These are phyloP conservation scores for Cladorhizidae sp. DNA, from an alignment of 37 sponge, comb jelly and placozoan species.

Conservation along the genomic window DNA sequence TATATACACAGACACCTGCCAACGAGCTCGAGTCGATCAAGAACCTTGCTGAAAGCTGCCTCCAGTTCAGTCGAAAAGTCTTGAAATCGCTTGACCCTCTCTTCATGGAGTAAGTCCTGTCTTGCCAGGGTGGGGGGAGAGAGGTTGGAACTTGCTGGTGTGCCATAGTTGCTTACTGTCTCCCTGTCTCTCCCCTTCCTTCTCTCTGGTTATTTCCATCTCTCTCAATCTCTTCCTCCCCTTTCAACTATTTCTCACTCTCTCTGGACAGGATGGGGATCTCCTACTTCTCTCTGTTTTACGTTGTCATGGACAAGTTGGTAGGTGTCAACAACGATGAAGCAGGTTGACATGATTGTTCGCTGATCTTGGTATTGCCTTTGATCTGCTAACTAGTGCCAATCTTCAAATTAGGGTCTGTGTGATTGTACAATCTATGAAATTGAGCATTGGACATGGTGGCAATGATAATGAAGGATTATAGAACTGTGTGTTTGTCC, in stretches of 20 bases:
- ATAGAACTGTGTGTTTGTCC: too few relatives aligned
- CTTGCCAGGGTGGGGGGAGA: too few relatives aligned
- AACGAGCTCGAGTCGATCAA: conserved; percentile 24
- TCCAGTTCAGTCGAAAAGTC: conserved; percentile 11
- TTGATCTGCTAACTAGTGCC: too few relatives aligned
- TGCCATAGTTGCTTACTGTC: neutral
- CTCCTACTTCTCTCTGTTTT: conserved; percentile 44
- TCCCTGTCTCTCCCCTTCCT: neutral
- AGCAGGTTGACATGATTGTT: too few relatives aligned
- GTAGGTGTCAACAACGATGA: too few relatives aligned
- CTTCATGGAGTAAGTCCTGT: conserved; percentile 40
- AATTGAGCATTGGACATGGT: too few relatives aligned
- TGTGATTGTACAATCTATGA: too few relatives aligned
- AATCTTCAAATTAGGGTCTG: too few relatives aligned
- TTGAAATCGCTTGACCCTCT: conserved; percentile 3
- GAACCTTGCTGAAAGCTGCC: conserved; percentile 20
- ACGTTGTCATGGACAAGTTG: conserved; percentile 40
- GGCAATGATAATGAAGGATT: too few relatives aligned
- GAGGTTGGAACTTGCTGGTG: neutral
- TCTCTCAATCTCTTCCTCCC: neutral
- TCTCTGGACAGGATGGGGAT: conserved; percentile 8
- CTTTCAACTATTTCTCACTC: too few relatives aligned
- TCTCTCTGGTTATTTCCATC: neutral
- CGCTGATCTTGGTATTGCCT: too few relatives aligned
- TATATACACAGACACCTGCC: conserved; percentile 23